Conservation (phyloP, 2,888 invertebrate species). For the Allacma fusca region DNA sequence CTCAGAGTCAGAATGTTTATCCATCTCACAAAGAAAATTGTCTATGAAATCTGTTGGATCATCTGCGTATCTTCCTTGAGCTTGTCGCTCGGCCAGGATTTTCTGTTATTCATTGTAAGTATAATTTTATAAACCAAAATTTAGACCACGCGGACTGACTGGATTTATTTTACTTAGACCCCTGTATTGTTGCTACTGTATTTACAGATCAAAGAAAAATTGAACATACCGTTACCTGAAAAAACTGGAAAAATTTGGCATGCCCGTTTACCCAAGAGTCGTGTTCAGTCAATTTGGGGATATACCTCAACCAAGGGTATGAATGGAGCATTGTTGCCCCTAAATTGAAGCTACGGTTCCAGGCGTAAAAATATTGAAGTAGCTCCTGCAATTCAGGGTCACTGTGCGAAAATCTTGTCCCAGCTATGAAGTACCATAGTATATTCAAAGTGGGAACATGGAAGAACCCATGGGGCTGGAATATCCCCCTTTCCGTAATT, state of each 20-base stretch:
- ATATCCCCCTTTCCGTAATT: neutral
- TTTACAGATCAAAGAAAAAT: neutral
- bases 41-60: slow-evolving; percentile 35
- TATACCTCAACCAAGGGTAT: slow-evolving; percentile 30
- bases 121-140: neutral
- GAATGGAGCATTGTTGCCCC: slow-evolving; percentile 28
- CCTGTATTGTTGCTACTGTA: neutral
- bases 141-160: neutral
- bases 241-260: slow-evolving; percentile 27
- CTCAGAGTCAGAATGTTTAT: neutral
- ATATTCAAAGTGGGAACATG: slow-evolving; percentile 41
- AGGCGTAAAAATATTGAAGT: slow-evolving; percentile 34
- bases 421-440: slow-evolving; percentile 40
- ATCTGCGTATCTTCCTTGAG: neutral
- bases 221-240: slow-evolving; percentile 6
- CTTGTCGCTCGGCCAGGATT: slow-evolving; percentile 25
- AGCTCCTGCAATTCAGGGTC: slow-evolving; percentile 25
- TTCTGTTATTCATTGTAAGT: slow-evolving; percentile 22
- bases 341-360: slow-evolving; percentile 36
- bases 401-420: slow-evolving; percentile 14
- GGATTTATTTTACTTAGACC: neutral
- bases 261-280: slow-evolving; percentile 39
- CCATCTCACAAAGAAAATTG: slow-evolving; percentile 34
- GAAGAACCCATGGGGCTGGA: slow-evolving; percentile 39
- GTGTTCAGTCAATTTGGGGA: slow-evolving; percentile 32